Conservation (phyloP, 2,888 invertebrate species). For the Capitulum mitella region DNA sequence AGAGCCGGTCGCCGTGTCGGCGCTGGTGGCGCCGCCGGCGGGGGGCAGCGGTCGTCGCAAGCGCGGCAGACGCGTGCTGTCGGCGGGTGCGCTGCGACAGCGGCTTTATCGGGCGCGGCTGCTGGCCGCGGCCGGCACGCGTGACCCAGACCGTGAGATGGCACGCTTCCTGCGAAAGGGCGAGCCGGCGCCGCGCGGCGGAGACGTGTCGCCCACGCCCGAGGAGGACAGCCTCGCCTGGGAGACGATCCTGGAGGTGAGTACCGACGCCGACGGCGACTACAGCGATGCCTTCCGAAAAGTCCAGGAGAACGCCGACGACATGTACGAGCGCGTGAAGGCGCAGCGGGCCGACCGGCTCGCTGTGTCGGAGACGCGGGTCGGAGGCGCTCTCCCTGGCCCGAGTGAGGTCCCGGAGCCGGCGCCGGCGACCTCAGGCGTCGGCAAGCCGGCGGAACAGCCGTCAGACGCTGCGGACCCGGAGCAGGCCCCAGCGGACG, state of each 20-base stretch:
- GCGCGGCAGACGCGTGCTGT: neutral
- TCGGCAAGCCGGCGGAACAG: no score
- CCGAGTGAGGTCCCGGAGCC: no score
- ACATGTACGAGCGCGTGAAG: neutral
- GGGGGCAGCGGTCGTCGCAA: neutral
- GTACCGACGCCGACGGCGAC: neutral
- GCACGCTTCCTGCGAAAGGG: neutral
- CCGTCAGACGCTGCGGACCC: no score
- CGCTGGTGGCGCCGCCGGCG: neutral
- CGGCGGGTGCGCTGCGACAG: neutral
- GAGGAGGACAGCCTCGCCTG: neutral
- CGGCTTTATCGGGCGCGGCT: neutral
- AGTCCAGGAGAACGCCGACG: neutral
- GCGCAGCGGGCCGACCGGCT: no score
- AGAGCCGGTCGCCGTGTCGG: no score
- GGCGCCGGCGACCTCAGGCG: no score
- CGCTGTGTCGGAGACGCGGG: no score
- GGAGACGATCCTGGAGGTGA: slow-evolving; percentile 7
- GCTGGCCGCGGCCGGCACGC: neutral
- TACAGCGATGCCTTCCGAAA: neutral
- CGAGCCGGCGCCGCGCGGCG: neutral
- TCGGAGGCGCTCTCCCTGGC: no score
- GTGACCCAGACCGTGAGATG: neutral
- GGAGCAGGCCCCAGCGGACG: no score
- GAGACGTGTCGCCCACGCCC: neutral